phyloP scores from a whole-genome alignment of 1,140 invertebrate species.

The Pseudomyrmex sp. region DNA sequence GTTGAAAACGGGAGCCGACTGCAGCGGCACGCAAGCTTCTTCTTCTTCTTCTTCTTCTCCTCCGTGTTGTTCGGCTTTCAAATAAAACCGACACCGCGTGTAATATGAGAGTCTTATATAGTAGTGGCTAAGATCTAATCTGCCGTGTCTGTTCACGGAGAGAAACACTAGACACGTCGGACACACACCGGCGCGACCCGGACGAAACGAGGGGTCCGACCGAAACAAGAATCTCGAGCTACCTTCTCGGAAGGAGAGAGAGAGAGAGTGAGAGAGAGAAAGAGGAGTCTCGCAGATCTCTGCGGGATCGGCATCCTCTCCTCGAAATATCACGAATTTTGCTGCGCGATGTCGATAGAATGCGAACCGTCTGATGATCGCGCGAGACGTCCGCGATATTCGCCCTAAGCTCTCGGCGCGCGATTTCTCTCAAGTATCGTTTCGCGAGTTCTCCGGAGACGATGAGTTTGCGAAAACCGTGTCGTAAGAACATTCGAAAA shows the following conservation, averaged over 20 bases:
- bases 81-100: constrained; percentile 77
- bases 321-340: constrained; percentile 70
- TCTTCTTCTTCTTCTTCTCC: too few relatives aligned
- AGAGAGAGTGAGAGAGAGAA: too few relatives aligned
- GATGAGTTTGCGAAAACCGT: constrained; percentile 9
- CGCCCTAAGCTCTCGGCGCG: background rate
- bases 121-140: constrained; percentile 84
- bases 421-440: constrained; percentile 2
- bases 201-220: constrained; percentile 65
- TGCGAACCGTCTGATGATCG: background rate
- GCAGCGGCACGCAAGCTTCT: constrained; percentile 74
- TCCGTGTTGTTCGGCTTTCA: constrained; percentile 50
- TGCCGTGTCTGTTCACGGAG: constrained; percentile 79
- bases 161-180: constrained; percentile 82
- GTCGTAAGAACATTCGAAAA: background rate
- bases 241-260: constrained; percentile 68
- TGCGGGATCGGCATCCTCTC: constrained; percentile 67
- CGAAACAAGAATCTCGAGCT: constrained; percentile 73
- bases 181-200: constrained; percentile 64
- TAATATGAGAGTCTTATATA: constrained; percentile 84
- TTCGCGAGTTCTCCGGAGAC: background rate
- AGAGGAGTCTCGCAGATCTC: constrained; percentile 62
- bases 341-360: constrained; percentile 25
- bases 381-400: background rate
- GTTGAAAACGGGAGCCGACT: constrained; percentile 79